Evolutionary conservation across 1,140 invertebrate species (phyloP).

Genomic region (Leptinotarsa lineolata): DNA sequence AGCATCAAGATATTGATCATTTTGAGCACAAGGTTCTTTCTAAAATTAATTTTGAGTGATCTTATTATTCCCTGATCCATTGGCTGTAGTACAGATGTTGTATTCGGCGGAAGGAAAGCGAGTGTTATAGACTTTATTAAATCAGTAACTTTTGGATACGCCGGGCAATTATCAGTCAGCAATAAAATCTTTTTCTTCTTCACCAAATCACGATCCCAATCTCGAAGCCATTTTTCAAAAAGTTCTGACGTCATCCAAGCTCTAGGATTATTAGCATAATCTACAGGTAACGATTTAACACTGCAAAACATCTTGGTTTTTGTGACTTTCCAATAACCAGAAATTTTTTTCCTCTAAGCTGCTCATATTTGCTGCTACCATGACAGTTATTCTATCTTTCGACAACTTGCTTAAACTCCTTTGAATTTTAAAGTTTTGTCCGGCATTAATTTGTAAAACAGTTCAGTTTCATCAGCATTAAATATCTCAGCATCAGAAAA

Average conservation of each 20-base stretch:
- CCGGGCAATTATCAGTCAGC: too few relatives aligned
- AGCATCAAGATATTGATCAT: conserved; percentile 41
- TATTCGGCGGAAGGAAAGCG: conserved; percentile 30
- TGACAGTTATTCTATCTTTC: conserved; percentile 55
- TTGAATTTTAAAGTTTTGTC: too few relatives aligned
- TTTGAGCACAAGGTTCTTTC: too few relatives aligned
- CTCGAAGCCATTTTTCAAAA: too few relatives aligned
- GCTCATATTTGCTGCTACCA: conserved; percentile 51
- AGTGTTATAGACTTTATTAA: conserved; percentile 30
- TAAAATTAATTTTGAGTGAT: conserved; percentile 46
- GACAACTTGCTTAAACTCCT: conserved; percentile 51
- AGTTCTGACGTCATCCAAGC: too few relatives aligned
- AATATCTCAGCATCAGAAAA: conserved; percentile 24
- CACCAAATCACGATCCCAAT: too few relatives aligned
- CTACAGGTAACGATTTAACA: conserved; percentile 50
- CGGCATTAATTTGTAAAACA: conserved; percentile 54
- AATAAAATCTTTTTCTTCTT: too few relatives aligned
- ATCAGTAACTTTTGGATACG: conserved; percentile 34
- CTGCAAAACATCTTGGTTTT: conserved; percentile 57
- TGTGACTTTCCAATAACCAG: too few relatives aligned
- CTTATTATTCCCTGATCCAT: too few relatives aligned
- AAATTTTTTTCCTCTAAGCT: conserved; percentile 54
- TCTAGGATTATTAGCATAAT: conserved; percentile 57
- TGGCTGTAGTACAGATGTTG: conserved; percentile 31
- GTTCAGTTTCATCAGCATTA: too few relatives aligned